Evolutionary conservation across 1,140 invertebrate species (phyloP), one percentile per base, ranked within the genome.

Genomic region (Diachasmimorpha longicaudata): DNA sequence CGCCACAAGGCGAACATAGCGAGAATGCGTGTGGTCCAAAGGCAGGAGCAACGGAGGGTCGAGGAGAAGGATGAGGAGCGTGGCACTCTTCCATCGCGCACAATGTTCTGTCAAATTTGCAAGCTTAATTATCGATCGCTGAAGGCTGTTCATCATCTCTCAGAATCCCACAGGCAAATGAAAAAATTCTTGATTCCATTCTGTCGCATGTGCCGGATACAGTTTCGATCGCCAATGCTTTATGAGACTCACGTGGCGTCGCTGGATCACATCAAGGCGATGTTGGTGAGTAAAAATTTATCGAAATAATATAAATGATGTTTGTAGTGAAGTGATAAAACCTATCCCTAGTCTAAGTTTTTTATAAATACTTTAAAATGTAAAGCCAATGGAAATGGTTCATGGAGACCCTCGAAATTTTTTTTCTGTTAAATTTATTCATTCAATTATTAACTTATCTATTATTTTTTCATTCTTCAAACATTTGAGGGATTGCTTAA

Each of bases 201-300:
- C 81, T 96, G 94, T 80, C 92, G 92, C 78, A 89, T 93, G 44
- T 94, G 93, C 84, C 91, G 91, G 23, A 86, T 94, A 70, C 91
- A 92, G 14, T 95, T 95, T 86, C 93, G 93, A 72, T 94, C 94
- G 75, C 93, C 94, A 9, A 95, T 95, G 94, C 88, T 93, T 2
- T 95, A 94, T 84, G 94, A 95, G 82, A 93, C 93, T 76, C 95
- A 96, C 85, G 91, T 94, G 48, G 95, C 94, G 82, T 93, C 93
- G 0, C 85, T 95, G 73, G 93, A 94, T 79, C 95, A 96, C 81
- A 92, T 96, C 14, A 94, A 93, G 46, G 68, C 69, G 39, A 9
- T 16, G 9, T 52, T 76, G 19, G 52, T 42, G 23, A 70, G 68
- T 70, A 39, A 37, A 48, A 68, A n/a, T 67, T 19, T 8, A 31